Evolutionary conservation across 2,113 vertebrate genomes (phyloP).

Genomic region (Gasterosteus nipponicus): DNA sequence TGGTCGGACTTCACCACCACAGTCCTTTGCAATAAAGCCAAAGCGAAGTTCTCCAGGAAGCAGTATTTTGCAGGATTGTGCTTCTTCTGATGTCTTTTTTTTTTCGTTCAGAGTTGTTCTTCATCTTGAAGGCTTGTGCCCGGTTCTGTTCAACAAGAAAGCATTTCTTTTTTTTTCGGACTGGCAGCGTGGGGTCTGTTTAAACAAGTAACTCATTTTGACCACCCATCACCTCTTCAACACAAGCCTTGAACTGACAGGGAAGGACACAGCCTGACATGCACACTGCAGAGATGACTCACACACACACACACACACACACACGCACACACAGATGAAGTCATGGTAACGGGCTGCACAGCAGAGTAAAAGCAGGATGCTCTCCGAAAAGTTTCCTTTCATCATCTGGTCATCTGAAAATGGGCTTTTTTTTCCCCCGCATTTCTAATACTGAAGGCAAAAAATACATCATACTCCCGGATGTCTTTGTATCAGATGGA

Average conservation of each 20-base stretch:
- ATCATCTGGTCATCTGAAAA: constrained; percentile 28
- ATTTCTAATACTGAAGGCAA: constrained; percentile 9
- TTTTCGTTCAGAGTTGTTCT: no score
- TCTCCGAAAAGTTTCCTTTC: constrained; percentile 21
- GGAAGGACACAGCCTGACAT: constrained; percentile 35
- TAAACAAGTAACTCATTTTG: constrained; percentile 27
- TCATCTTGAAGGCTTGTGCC: no score
- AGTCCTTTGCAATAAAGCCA: background rate
- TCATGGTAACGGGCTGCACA: constrained; percentile 42
- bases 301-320: constrained; percentile 8
- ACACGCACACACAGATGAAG: constrained; percentile 5
- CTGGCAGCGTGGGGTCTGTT: background rate
- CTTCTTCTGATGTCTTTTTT: no score
- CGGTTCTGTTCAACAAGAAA: background rate
- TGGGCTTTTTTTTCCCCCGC: constrained; percentile 27
- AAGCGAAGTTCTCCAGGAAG: no score
- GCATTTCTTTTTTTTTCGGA: background rate
- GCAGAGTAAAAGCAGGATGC: constrained; percentile 20
- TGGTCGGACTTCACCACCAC: constrained; percentile 14
- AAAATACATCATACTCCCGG: background rate
- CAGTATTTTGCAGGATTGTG: no score
- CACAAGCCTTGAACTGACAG: constrained; percentile 29
- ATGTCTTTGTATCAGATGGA: background rate
- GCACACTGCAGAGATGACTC: constrained; percentile 59
- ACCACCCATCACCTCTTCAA: constrained; percentile 33